Conservation (phyloP, 1,140 invertebrate species). For the Zaprionus nigranus region DNA sequence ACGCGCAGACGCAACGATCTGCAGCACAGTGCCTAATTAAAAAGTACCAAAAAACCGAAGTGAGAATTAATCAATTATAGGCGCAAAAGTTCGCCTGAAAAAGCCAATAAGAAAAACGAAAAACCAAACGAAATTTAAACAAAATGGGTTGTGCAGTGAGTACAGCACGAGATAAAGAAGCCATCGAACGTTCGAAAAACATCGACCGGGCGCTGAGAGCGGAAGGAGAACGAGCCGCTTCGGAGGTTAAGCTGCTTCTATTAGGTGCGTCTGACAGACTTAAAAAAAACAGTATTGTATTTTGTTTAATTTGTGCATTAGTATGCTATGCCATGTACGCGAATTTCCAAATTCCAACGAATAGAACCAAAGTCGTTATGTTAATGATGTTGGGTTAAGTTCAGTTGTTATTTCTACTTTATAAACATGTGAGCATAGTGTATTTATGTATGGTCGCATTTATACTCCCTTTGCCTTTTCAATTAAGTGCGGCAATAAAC, state of each 20-base stretch:
- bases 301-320: constrained; percentile 5
- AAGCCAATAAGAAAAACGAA: constrained; percentile 35
- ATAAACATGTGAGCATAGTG: constrained; percentile 1
- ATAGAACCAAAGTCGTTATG: neutral
- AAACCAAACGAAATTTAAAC: constrained; percentile 65
- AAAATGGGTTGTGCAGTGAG: constrained; percentile 93
- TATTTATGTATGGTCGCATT: neutral
- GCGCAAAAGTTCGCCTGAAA: constrained; percentile 42
- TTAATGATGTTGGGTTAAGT: neutral
- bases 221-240: constrained; percentile 93
- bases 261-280: constrained; percentile 87
- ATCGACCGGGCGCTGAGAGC: constrained; percentile 94
- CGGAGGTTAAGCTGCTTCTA: constrained; percentile 95
- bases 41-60: constrained; percentile 58
- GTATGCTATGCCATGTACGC: constrained; percentile 33
- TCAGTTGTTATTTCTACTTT: neutral
- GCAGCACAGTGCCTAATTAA: constrained; percentile 45
- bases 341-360: neutral
- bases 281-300: neutral
- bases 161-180: constrained; percentile 92
- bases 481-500: constrained; percentile 21
- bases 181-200: constrained; percentile 93
- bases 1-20: constrained; percentile 78
- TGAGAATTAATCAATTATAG: constrained; percentile 56
- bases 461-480: constrained; percentile 14